These are phyloP conservation scores for Sclerurus mexicanus DNA, from an alignment of 2,113 vertebrate species.

Conservation along the genomic window DNA sequence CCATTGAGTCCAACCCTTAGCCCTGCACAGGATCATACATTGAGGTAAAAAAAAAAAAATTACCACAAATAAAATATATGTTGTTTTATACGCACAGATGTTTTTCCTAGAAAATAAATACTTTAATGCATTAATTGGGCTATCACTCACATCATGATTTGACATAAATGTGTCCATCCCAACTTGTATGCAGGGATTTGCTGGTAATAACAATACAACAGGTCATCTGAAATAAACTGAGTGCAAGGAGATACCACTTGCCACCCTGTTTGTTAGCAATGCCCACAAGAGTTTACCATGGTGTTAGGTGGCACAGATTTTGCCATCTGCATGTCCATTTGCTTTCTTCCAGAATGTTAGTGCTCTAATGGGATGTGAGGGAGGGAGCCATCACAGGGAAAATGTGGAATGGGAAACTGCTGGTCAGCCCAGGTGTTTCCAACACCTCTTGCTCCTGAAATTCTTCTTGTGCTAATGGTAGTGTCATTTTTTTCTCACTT, in stretches of 20 bases:
- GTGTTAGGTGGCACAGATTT: neutral
- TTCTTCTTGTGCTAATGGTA: neutral
- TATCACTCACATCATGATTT: neutral
- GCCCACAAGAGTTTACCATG: neutral
- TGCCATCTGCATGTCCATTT: neutral
- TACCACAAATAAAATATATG: neutral
- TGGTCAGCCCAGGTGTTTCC: neutral
- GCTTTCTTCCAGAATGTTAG: neutral
- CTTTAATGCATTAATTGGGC: neutral
- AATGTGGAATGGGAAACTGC: rapidly evolving
- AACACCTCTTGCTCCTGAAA: neutral
- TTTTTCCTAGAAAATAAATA: neutral
- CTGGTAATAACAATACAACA: neutral
- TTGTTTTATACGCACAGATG: too few relatives aligned
- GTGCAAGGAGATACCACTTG: neutral
- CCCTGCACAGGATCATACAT: neutral
- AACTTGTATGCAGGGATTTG: neutral
- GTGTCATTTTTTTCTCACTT: neutral
- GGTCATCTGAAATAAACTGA: neutral
- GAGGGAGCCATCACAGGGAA: rapidly evolving
- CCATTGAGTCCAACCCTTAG: neutral
- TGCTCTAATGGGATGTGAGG: neutral
- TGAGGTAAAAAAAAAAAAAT: neutral
- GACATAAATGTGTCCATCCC: neutral
- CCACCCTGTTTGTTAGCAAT: neutral